phyloP scores from a whole-genome alignment of 2,888 invertebrate genomes.

The Leuctra nigra region DNA sequence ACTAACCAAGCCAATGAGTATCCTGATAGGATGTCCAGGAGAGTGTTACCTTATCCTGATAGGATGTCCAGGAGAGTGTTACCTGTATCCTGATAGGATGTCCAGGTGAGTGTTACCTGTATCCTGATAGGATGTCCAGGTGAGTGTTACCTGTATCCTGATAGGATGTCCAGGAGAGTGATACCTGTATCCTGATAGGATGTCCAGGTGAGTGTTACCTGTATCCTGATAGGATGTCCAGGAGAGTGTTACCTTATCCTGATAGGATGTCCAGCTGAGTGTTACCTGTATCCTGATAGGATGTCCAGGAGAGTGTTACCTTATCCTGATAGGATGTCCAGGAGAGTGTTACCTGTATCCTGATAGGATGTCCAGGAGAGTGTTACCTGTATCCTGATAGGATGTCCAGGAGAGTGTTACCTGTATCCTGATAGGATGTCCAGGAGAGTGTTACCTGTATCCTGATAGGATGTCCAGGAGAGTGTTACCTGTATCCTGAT shows the following conservation, averaged over 20 bases:
- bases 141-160: constrained; percentile 41
- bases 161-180: constrained; percentile 41
- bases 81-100: constrained; percentile 11
- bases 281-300: constrained; percentile 3
- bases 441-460: constrained; percentile 41
- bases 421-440: constrained; percentile 11
- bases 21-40: no score
- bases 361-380: constrained; percentile 36
- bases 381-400: constrained; percentile 36
- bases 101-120: constrained; percentile 41
- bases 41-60: constrained; percentile 6
- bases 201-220: constrained; percentile 41
- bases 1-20: no score
- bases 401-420: constrained; percentile 41
- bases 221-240: constrained; percentile 8
- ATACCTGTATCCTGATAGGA: constrained; percentile 7
- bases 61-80: constrained; percentile 41
- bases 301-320: constrained; percentile 41
- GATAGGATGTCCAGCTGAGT: constrained; percentile 42
- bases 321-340: constrained; percentile 8
- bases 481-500: constrained; percentile 41
- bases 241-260: constrained; percentile 41
- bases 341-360: constrained; percentile 41
- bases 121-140: constrained; percentile 5
- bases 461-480: constrained; percentile 6